Percentiles rank a stretch among this genome's conserved stretches.
These are phyloP conservation scores for Hetaerina americana DNA, from an alignment of 1,140 invertebrate genomes.

Conservation along the genomic window DNA sequence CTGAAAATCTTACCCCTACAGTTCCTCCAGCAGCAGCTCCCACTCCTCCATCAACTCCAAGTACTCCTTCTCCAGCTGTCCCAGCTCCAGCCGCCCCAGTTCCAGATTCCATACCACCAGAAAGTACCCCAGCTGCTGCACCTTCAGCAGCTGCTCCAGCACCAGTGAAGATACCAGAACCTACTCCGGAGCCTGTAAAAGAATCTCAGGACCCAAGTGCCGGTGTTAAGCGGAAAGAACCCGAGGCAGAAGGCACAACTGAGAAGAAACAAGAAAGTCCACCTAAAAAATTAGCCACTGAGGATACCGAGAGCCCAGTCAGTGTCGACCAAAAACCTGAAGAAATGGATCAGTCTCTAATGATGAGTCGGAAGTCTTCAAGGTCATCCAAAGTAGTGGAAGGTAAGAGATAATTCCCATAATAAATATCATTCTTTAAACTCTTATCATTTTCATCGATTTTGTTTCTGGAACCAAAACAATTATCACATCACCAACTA, in stretches of 20 bases:
- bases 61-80: too few relatives aligned
- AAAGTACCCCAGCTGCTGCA: too few relatives aligned
- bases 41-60: too few relatives aligned
- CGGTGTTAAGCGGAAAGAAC: background rate
- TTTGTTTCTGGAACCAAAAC: too few relatives aligned
- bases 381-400: background rate
- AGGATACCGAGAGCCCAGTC: slow-evolving; percentile 2
- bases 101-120: too few relatives aligned
- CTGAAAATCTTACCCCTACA: slow-evolving; percentile 1
- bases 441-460: too few relatives aligned
- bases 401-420: background rate
- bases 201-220: background rate
- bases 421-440: background rate
- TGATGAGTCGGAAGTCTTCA: background rate
- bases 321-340: slow-evolving; percentile 3
- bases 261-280: slow-evolving; percentile 15
- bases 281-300: slow-evolving; percentile 7
- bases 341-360: background rate
- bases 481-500: too few relatives aligned
- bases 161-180: slow-evolving; percentile 8
- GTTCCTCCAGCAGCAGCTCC: too few relatives aligned
- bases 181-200: slow-evolving; percentile 3
- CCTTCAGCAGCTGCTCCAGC: too few relatives aligned
- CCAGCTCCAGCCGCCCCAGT: too few relatives aligned
- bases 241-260: slow-evolving; percentile 7